A percentile compares a stretch with the other conserved stretches of the same genome.
phyloP scores from a whole-genome alignment of 2,797 vertebrate species.

The Alfaro cultratus region DNA sequence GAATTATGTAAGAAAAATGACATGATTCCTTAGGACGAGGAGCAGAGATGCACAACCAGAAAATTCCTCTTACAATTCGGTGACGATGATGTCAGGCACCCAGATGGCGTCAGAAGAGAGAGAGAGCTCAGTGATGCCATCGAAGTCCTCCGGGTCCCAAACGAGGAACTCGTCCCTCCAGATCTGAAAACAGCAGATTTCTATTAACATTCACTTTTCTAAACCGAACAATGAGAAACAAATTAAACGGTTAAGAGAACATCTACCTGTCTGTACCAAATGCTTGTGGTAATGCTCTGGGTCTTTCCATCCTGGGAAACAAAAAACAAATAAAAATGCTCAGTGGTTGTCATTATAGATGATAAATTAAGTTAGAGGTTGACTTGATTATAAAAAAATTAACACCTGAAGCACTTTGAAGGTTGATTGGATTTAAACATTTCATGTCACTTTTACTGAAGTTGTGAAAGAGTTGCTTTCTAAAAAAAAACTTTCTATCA shows the following conservation, averaged over 20 bases:
- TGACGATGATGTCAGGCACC: conserved; percentile 89
- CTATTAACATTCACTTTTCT: not conserved
- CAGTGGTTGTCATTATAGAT: not conserved
- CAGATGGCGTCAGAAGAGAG: conserved; percentile 86
- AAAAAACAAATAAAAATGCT: not conserved
- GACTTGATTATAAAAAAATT: not conserved
- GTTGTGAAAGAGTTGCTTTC: not conserved
- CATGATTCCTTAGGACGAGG: too few relatives aligned
- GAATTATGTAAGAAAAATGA: not conserved
- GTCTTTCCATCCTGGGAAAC: conserved; percentile 84
- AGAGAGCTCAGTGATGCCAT: conserved; percentile 87
- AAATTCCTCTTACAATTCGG: conserved; percentile 83
- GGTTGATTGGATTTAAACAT: not conserved
- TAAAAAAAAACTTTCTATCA: not conserved
- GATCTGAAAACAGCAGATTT: conserved; percentile 71
- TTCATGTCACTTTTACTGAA: not conserved
- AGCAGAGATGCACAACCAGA: not conserved
- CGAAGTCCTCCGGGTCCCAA: conserved; percentile 89
- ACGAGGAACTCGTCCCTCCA: conserved; percentile 91
- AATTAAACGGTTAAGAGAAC: not conserved
- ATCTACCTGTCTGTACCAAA: conserved; percentile 88
- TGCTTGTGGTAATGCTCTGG: conserved; percentile 87
- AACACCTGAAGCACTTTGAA: not conserved
- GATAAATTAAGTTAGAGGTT: not conserved
- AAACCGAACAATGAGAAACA: not conserved